A percentile compares a stretch with the other conserved stretches of the same genome.
These are phyloP conservation scores for Apodemus speciosus DNA, from an alignment of 2,113 vertebrate genomes.

Conservation along the genomic window DNA sequence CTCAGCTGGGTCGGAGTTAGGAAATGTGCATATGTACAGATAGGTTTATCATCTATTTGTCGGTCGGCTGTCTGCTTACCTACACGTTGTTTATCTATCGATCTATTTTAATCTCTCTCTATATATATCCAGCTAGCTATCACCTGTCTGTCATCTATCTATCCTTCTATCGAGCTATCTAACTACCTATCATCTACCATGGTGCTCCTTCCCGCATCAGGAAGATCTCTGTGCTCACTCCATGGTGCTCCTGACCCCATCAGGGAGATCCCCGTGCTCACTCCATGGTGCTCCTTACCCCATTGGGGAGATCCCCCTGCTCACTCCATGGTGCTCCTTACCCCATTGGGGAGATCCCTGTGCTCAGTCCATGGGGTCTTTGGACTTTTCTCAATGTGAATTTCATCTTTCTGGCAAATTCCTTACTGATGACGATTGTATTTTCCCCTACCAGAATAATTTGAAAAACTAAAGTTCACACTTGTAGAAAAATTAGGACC, in stretches of 20 bases:
- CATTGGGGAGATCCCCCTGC: too few species aligned
- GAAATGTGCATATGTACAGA: not conserved
- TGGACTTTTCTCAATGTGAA: constrained; percentile 28
- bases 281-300: too few species aligned
- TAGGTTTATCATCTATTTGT: not conserved
- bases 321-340: too few species aligned
- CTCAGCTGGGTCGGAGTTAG: not conserved
- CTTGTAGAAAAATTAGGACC: constrained; percentile 27
- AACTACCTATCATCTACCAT: not conserved
- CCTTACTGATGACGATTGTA: constrained; percentile 5
- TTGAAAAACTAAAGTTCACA: constrained; percentile 19
- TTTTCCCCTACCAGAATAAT: constrained; percentile 52
- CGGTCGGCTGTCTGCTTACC: not conserved
- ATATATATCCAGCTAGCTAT: not conserved
- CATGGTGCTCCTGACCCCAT: too few species aligned
- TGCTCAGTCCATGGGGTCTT: not conserved
- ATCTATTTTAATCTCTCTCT: not conserved
- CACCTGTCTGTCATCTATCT: not conserved
- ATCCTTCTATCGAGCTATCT: not conserved
- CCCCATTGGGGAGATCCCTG: not conserved
- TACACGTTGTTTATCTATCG: not conserved
- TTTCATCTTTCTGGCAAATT: constrained; percentile 54
- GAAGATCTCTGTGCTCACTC: too few species aligned
- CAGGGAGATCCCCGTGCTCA: not conserved
- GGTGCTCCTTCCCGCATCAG: too few species aligned